Evolutionary conservation across 1,140 invertebrate species (phyloP).

Genomic region (Brachionus rubens): DNA sequence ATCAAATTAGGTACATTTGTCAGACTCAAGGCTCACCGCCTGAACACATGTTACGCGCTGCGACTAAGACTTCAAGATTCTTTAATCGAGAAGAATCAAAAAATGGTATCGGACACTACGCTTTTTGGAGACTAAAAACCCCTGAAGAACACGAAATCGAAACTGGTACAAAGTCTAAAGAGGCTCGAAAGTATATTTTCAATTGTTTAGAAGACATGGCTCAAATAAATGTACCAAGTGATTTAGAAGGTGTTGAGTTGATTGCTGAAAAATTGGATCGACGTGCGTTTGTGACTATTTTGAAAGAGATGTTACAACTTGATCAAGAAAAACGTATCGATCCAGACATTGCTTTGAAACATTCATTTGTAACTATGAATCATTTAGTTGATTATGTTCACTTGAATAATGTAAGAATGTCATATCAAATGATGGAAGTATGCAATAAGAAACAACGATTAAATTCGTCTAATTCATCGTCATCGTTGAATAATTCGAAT

Average conservation of each 20-base stretch:
- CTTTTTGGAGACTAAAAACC: conserved; percentile 78
- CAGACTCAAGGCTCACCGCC: conserved; percentile 90
- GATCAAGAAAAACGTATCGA: conserved; percentile 92
- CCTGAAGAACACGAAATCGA: conserved; percentile 96
- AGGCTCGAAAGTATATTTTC: conserved; percentile 98
- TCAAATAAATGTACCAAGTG: conserved; percentile 85
- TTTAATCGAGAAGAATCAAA: conserved; percentile 72
- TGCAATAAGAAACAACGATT: conserved; percentile 36
- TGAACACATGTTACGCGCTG: conserved; percentile 96
- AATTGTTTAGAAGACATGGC: conserved; percentile 98
- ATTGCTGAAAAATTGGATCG: conserved; percentile 91
- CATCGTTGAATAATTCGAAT: not conserved
- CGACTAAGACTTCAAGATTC: conserved; percentile 96
- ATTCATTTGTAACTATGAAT: conserved; percentile 85
- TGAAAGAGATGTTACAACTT: conserved; percentile 95
- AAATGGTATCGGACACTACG: conserved; percentile 61
- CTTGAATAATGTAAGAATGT: conserved; percentile 70
- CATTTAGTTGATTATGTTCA: conserved; percentile 93
- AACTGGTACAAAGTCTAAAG: conserved; percentile 96
- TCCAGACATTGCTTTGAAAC: conserved; percentile 88
- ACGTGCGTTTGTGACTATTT: conserved; percentile 89
- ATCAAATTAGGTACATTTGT: conserved; percentile 92
- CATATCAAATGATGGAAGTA: conserved; percentile 45
- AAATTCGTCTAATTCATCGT: conserved; percentile 13
- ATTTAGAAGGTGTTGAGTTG: conserved; percentile 88